These are phyloP conservation scores for Strigamia maritima DNA, from an alignment of 2,888 invertebrate genomes.

Conservation along the genomic window DNA sequence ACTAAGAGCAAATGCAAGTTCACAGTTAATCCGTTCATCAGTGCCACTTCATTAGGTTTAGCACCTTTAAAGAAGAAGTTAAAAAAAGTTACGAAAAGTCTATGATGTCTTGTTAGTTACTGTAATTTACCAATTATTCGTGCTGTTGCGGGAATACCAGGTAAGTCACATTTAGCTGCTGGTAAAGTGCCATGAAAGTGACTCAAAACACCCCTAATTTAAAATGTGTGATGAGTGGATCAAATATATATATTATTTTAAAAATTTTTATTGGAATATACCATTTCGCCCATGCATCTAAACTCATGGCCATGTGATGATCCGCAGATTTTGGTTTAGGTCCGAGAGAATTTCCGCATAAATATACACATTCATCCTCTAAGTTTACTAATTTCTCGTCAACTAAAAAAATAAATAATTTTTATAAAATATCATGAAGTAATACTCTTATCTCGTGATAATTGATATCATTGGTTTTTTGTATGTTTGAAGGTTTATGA, in stretches of 20 bases:
- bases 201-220: conserved; percentile 46
- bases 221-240: neutral
- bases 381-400: conserved; percentile 44
- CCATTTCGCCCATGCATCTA: conserved; percentile 55
- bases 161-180: conserved; percentile 47
- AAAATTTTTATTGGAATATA: neutral
- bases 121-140: conserved; percentile 44
- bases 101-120: neutral
- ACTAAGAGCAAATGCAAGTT: conserved; percentile 59
- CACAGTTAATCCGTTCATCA: conserved; percentile 60
- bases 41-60: conserved; percentile 54
- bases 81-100: neutral
- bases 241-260: neutral
- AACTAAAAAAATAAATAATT: conserved; percentile 45
- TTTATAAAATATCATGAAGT: neutral
- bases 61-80: conserved; percentile 45
- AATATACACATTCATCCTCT: conserved; percentile 57
- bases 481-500: too few relatives aligned
- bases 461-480: too few relatives aligned
- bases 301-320: conserved; percentile 51
- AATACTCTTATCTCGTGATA: too few relatives aligned
- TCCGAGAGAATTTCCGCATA: conserved; percentile 60
- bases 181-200: conserved; percentile 48
- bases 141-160: conserved; percentile 46
- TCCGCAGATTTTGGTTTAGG: conserved; percentile 56